These are phyloP conservation scores for Dicaeum eximium DNA, from an alignment of 2,113 vertebrate genomes.

Conservation along the genomic window DNA sequence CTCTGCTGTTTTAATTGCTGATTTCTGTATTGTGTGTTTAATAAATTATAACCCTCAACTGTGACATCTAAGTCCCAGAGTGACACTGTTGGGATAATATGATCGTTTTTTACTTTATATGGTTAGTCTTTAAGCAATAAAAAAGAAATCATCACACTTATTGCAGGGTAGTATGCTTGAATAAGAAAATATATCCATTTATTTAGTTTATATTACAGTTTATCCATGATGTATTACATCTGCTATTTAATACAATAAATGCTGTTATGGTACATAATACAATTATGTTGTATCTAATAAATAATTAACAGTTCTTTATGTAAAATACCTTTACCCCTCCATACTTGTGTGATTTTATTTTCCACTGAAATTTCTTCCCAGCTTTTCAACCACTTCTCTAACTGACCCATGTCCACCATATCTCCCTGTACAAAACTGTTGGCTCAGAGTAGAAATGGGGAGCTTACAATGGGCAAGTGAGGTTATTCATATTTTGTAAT, in stretches of 20 bases:
- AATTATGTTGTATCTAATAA: not conserved
- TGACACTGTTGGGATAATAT: not conserved
- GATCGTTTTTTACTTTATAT: not conserved
- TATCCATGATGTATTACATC: not conserved
- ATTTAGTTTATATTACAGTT: not conserved
- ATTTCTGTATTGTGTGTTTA: not conserved
- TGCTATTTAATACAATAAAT: not conserved
- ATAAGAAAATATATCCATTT: not conserved
- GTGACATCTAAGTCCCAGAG: not conserved
- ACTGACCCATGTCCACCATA: not conserved
- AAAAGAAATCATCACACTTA: not conserved
- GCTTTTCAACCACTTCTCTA: not conserved
- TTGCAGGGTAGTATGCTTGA: not conserved
- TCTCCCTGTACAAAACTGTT: not conserved
- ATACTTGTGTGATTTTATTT: not conserved
- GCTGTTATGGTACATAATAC: not conserved
- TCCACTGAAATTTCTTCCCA: not conserved
- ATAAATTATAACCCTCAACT: not conserved
- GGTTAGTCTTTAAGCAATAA: not conserved
- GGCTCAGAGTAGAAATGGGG: not conserved
- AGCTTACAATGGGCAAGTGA: not conserved
- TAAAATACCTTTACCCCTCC: not conserved
- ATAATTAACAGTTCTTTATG: not conserved
- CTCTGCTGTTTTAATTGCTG: not conserved
- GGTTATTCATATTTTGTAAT: not conserved